A percentile compares a stretch with the other conserved stretches of the same genome.
These are phyloP conservation scores for Micrasema longulum DNA, from an alignment of 1,140 invertebrate genomes.

Conservation along the genomic window DNA sequence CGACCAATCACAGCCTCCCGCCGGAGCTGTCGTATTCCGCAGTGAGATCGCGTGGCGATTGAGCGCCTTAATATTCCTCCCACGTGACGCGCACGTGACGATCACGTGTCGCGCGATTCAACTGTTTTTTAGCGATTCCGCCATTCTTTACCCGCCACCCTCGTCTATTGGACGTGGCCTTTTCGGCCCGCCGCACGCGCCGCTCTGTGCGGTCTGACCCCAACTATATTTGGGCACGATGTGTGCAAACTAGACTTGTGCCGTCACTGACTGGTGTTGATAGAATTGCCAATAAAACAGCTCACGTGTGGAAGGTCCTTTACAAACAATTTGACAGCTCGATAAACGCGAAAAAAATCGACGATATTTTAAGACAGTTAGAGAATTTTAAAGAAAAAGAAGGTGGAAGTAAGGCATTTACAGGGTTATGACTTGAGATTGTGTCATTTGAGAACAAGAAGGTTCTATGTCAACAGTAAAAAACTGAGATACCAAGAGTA, in stretches of 20 bases:
- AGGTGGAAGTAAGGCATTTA: too few species aligned
- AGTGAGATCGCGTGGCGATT: slow-evolving; percentile 21
- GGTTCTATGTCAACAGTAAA: too few species aligned
- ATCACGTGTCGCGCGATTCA: slow-evolving; percentile 28
- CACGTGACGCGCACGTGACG: slow-evolving; percentile 25
- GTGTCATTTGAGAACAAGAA: too few species aligned
- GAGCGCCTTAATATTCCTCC: slow-evolving; percentile 35
- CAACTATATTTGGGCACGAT: background rate
- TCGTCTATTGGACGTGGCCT: slow-evolving; percentile 1
- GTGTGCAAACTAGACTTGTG: slow-evolving; percentile 9
- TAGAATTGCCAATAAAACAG: slow-evolving; percentile 18
- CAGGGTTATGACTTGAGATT: too few species aligned
- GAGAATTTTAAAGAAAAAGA: too few species aligned
- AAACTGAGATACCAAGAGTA: too few species aligned
- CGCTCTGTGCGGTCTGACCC: slow-evolving; percentile 33
- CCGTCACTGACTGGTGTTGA: slow-evolving; percentile 3
- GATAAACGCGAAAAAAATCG: background rate
- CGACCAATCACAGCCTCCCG: slow-evolving; percentile 16
- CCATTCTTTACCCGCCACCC: background rate
- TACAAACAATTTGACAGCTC: background rate
- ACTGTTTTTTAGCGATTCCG: slow-evolving; percentile 32
- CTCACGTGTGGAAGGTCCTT: background rate
- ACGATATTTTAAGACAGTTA: too few species aligned
- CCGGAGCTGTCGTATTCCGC: slow-evolving; percentile 1
- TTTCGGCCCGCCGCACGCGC: slow-evolving; percentile 1